Evolutionary conservation across 2,113 vertebrate genomes (phyloP).

Genomic region (Macquaria australasica): DNA sequence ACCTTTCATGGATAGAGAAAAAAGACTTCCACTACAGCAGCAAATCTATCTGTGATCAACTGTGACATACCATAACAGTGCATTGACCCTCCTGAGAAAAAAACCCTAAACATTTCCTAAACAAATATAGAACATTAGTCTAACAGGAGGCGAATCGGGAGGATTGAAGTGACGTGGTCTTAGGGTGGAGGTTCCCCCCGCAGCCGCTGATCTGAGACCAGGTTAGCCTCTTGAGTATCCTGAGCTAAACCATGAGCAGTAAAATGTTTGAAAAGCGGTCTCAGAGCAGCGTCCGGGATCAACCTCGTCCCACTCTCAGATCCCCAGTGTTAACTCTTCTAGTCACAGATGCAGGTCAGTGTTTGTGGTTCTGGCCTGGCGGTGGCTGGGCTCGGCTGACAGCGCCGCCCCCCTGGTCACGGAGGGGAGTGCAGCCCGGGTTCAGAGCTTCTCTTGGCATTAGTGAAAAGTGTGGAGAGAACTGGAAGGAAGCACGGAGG

Average conservation of each 20-base stretch:
- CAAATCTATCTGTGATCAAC: constrained; percentile 92
- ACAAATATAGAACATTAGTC: constrained; percentile 86
- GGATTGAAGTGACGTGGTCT: constrained; percentile 64
- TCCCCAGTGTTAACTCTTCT: constrained; percentile 59
- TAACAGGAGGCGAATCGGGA: constrained; percentile 75
- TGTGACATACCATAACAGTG: constrained; percentile 89
- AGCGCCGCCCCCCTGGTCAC: constrained; percentile 40
- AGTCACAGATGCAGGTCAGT: constrained; percentile 80
- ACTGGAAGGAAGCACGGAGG: constrained; percentile 76
- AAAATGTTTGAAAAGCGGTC: constrained; percentile 41
- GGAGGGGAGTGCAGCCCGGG: constrained; percentile 44
- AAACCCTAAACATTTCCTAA: constrained; percentile 75
- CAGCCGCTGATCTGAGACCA: constrained; percentile 69
- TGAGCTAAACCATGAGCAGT: constrained; percentile 64
- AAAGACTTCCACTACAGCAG: constrained; percentile 90
- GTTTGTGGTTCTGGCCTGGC: constrained; percentile 63
- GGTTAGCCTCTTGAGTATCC: constrained; percentile 57
- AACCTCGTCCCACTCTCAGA: constrained; percentile 52
- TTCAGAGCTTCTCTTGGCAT: constrained; percentile 77
- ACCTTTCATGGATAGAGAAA: constrained; percentile 72
- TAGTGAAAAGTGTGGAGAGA: constrained; percentile 71
- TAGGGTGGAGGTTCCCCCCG: constrained; percentile 37
- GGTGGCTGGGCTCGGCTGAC: constrained; percentile 49
- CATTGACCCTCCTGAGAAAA: constrained; percentile 94
- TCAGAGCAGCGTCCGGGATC: constrained; percentile 60